phyloP scores from a whole-genome alignment of 2,113 vertebrate species.

The Erythrocebus patas region DNA sequence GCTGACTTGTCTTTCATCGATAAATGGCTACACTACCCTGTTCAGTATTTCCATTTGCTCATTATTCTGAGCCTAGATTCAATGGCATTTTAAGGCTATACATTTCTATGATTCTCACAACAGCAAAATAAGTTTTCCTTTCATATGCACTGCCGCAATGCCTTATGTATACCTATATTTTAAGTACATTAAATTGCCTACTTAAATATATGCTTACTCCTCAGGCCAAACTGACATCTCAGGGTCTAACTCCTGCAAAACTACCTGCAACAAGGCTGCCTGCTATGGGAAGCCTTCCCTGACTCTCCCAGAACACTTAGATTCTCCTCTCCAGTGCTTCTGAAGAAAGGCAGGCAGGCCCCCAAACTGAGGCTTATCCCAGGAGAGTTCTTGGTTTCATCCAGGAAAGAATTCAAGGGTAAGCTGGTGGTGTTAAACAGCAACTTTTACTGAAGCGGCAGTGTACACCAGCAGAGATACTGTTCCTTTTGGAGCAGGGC shows the following conservation, averaged over 20 bases:
- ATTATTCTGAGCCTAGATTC: background rate
- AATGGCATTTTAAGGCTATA: background rate
- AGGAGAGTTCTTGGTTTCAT: too few relatives aligned
- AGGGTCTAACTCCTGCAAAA: background rate
- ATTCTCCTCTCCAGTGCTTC: background rate
- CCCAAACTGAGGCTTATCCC: too few relatives aligned
- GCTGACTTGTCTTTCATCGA: background rate
- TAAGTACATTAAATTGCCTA: background rate
- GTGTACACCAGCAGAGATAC: too few relatives aligned
- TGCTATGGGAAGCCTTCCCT: background rate
- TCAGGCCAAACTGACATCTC: background rate
- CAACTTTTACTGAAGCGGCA: too few relatives aligned
- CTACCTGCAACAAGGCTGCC: background rate
- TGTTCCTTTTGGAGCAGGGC: too few relatives aligned
- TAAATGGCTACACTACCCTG: background rate
- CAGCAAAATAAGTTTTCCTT: background rate
- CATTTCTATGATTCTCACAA: background rate
- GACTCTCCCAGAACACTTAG: background rate
- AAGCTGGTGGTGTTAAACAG: too few relatives aligned
- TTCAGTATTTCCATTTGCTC: background rate
- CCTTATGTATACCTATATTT: background rate
- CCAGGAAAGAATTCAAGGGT: too few relatives aligned
- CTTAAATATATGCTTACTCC: background rate
- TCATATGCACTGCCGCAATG: background rate
- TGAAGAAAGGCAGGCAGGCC: too few relatives aligned